Conservation (phyloP, 2,797 vertebrate genomes). For the Pyrocephalus nanus region DNA sequence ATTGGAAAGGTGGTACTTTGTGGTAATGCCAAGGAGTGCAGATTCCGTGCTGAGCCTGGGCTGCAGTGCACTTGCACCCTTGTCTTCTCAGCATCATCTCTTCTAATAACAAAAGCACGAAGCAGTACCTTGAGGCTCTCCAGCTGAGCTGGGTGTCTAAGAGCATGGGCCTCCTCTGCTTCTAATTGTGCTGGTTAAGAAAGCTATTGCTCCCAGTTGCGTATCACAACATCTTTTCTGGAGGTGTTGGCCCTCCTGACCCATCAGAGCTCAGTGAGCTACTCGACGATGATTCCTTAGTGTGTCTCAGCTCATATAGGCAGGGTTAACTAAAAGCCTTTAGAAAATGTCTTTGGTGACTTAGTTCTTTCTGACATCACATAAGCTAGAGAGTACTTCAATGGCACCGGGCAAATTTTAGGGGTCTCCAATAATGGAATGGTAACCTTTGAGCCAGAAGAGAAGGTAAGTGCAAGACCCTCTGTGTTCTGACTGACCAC, state of each 20-base stretch:
- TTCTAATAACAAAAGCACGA: background rate
- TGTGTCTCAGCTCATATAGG: background rate
- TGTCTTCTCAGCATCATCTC: background rate
- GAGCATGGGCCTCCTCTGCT: background rate
- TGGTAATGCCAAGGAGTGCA: background rate
- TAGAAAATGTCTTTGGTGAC: background rate
- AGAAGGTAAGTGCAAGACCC: background rate
- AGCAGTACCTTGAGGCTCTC: accelerated
- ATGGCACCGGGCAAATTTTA: background rate
- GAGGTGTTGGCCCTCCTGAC: background rate
- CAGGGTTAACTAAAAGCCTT: background rate
- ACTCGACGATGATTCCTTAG: background rate
- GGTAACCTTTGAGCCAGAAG: background rate
- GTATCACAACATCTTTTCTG: accelerated
- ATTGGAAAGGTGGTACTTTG: background rate
- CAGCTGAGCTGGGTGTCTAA: background rate
- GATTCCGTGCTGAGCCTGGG: accelerated
- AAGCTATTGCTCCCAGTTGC: background rate
- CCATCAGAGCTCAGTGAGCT: background rate
- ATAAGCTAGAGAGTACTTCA: background rate
- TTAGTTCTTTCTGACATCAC: background rate
- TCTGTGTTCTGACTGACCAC: background rate
- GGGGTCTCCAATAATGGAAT: background rate
- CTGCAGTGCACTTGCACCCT: background rate
- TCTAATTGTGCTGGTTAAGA: background rate